A percentile compares a stretch with the other conserved stretches of the same genome.
Conservation (phyloP, 1,140 invertebrate genomes). For the Dolichoris vasculosae region DNA sequence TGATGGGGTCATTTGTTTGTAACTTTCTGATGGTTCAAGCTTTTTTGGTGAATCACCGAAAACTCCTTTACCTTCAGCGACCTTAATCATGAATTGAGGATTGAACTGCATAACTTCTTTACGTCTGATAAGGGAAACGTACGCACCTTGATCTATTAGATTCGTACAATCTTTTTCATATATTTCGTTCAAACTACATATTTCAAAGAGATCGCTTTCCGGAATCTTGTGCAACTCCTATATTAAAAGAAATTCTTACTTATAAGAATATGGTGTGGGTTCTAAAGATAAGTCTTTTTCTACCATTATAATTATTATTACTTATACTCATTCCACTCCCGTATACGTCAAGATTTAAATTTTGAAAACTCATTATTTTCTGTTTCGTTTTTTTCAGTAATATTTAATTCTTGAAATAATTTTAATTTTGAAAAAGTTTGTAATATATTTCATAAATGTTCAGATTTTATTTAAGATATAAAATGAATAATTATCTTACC, state of each 20-base stretch:
- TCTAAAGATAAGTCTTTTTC: no score
- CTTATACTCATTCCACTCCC: no score
- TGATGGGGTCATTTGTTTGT: neutral
- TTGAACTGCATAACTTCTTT: conserved; percentile 84
- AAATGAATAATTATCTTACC: no score
- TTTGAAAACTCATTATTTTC: no score
- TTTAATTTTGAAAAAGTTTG: no score
- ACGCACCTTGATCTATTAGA: conserved; percentile 79
- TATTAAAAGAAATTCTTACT: neutral
- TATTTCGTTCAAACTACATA: conserved; percentile 62
- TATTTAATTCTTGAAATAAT: no score
- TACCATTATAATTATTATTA: no score
- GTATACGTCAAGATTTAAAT: no score
- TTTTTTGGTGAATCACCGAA: conserved; percentile 77
- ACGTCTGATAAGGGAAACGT: conserved; percentile 81
- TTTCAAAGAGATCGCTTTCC: conserved; percentile 82
- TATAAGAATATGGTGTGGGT: no score
- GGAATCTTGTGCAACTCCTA: conserved; percentile 75
- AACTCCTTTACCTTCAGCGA: conserved; percentile 83
- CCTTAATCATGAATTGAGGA: conserved; percentile 86
- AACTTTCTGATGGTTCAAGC: conserved; percentile 53
- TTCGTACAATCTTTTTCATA: conserved; percentile 57
- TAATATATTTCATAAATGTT: no score
- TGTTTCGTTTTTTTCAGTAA: no score
- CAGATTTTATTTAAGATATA: no score